Conservation (phyloP, 2,113 vertebrate genomes). For the Chitala chitala region DNA sequence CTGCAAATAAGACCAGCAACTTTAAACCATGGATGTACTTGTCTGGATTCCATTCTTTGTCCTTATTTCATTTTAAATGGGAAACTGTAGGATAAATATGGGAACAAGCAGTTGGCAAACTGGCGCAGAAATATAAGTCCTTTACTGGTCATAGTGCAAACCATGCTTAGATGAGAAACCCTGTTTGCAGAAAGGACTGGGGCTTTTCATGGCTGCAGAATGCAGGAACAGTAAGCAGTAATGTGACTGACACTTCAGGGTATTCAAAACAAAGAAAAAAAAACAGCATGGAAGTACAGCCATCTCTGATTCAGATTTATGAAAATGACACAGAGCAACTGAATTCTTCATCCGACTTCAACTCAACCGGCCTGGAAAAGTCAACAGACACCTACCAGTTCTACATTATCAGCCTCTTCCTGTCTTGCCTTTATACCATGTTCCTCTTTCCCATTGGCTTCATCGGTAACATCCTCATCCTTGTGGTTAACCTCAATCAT, state of each 20-base stretch:
- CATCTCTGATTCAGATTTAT: constrained; percentile 54
- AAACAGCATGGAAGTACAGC: constrained; percentile 69
- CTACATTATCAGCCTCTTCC: constrained; percentile 80
- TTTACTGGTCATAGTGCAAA: constrained; percentile 47
- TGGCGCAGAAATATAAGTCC: constrained; percentile 21
- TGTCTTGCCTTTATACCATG: constrained; percentile 90
- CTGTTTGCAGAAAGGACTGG: constrained; percentile 36
- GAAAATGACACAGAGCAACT: constrained; percentile 62
- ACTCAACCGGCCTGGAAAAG: constrained; percentile 53
- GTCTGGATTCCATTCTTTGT: constrained; percentile 22
- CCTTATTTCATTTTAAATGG: constrained; percentile 26
- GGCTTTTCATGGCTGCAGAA: constrained; percentile 41
- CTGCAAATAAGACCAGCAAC: constrained; percentile 31
- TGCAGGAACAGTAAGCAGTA: constrained; percentile 46
- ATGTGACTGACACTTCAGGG: constrained; percentile 42
- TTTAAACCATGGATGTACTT: constrained; percentile 43
- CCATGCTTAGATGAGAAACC: constrained; percentile 47
- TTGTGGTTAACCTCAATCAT: constrained; percentile 90
- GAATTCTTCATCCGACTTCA: constrained; percentile 61
- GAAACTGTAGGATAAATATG: constrained; percentile 38
- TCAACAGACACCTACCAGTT: constrained; percentile 68
- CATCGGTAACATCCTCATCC: constrained; percentile 89
- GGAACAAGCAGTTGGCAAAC: constrained; percentile 34
- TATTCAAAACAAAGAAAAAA: constrained; percentile 32
- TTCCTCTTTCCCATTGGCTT: constrained; percentile 95